Conservation (phyloP, 2,797 vertebrate genomes). For the Rhinoraja longicauda region DNA sequence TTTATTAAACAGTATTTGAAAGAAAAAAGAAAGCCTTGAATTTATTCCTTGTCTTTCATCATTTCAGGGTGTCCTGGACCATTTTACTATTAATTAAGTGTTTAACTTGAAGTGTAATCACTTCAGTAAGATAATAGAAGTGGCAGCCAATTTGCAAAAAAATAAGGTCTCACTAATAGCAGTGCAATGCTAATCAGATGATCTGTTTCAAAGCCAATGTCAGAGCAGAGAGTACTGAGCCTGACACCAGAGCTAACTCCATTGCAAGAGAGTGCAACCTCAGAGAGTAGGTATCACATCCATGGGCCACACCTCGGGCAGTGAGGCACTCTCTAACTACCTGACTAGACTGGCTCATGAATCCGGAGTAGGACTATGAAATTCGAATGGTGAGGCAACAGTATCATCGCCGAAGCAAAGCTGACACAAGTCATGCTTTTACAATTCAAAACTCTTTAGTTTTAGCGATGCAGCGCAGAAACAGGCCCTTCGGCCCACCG, state of each 20-base stretch:
- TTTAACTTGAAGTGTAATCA: neutral
- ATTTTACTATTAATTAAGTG: neutral
- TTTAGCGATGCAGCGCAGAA: too few species aligned
- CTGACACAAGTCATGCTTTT: neutral
- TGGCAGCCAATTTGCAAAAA: neutral
- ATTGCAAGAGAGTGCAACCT: neutral
- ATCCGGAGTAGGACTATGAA: neutral
- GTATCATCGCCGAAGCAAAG: neutral
- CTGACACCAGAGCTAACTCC: neutral
- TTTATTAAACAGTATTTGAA: neutral
- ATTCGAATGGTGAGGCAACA: neutral
- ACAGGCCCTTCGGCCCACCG: too few species aligned
- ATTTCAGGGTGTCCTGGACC: neutral
- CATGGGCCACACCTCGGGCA: too few species aligned
- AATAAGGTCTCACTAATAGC: neutral
- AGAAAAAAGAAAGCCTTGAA: neutral
- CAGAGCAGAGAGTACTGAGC: neutral
- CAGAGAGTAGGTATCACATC: neutral
- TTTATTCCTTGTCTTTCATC: neutral
- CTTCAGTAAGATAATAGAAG: neutral
- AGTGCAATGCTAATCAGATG: neutral
- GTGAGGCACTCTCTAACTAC: too few species aligned
- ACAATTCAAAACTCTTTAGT: neutral
- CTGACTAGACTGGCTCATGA: neutral
- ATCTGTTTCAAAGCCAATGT: neutral